Conservation (phyloP, 2,888 invertebrate genomes). For the Crossocerus cetratus region DNA sequence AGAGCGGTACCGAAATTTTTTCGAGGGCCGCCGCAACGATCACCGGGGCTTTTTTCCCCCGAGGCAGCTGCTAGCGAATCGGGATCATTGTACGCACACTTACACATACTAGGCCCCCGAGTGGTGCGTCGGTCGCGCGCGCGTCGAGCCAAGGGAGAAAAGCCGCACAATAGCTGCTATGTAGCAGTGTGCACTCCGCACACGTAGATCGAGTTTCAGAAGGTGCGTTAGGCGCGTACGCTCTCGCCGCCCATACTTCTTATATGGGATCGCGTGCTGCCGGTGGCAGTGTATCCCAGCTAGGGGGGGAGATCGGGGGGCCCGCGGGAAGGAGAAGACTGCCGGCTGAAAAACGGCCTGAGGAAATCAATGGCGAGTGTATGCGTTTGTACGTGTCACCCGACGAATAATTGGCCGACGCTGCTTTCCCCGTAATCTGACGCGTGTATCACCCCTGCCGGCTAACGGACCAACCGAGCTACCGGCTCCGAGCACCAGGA, state of each 20-base stretch:
- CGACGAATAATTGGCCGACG: constrained; percentile 38
- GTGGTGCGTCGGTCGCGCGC: constrained; percentile 14
- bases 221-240: constrained; percentile 56
- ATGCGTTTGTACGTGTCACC: constrained; percentile 44
- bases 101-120: constrained; percentile 9
- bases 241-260: constrained; percentile 41
- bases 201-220: constrained; percentile 57
- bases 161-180: constrained; percentile 6
- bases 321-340: too few species aligned
- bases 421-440: constrained; percentile 34
- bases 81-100: constrained; percentile 40
- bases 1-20: constrained; percentile 19
- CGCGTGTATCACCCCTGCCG: constrained; percentile 32
- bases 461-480: constrained; percentile 25
- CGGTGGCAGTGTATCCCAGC: too few species aligned
- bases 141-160: background rate
- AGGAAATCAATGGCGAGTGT: constrained; percentile 41
- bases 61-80: constrained; percentile 47
- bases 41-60: constrained; percentile 35
- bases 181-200: constrained; percentile 42
- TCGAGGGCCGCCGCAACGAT: constrained; percentile 30
- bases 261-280: constrained; percentile 58
- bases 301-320: too few species aligned
- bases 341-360: constrained; percentile 41
- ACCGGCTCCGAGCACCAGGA: too few species aligned